Conservation (phyloP, 2,797 vertebrate genomes). For the Natrix natrix region DNA sequence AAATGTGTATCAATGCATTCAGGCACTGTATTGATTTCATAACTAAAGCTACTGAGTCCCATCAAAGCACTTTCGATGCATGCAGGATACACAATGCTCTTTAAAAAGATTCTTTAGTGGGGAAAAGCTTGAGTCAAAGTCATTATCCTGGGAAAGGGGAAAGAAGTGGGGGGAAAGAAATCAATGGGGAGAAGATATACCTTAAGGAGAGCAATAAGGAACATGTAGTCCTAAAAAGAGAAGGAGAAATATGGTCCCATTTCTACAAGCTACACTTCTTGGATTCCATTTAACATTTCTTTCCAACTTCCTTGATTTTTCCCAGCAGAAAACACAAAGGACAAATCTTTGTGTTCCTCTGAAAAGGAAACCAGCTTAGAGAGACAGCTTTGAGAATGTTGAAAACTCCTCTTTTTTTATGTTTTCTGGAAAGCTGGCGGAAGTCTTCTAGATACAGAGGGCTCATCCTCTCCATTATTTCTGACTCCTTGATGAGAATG, state of each 20-base stretch:
- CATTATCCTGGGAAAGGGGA: slow-evolving; percentile 55
- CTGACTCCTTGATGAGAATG: too few relatives aligned
- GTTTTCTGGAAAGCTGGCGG: not conserved
- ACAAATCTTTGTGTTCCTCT: slow-evolving; percentile 27
- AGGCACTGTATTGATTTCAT: slow-evolving; percentile 67
- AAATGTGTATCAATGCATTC: slow-evolving; percentile 69
- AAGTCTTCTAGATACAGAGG: not conserved
- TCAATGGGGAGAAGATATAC: slow-evolving; percentile 35
- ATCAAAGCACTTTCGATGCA: slow-evolving; percentile 50
- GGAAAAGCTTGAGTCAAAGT: not conserved
- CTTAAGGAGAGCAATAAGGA: slow-evolving; percentile 54
- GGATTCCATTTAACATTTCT: slow-evolving; percentile 48
- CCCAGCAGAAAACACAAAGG: slow-evolving; percentile 49
- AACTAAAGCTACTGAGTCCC: slow-evolving; percentile 59
- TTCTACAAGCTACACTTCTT: slow-evolving; percentile 7
- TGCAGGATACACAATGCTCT: slow-evolving; percentile 37
- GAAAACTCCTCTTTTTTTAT: not conserved
- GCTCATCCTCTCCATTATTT: not conserved
- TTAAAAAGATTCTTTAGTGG: slow-evolving; percentile 43
- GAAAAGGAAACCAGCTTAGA: not conserved
- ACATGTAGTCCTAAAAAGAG: not conserved
- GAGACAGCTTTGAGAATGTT: slow-evolving; percentile 19
- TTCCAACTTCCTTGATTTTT: slow-evolving; percentile 41
- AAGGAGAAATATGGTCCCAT: slow-evolving; percentile 35
- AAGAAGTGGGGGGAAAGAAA: slow-evolving; percentile 23